Evolutionary conservation across 2,888 invertebrate genomes (phyloP), one percentile per base, ranked within the genome.

Genomic region (Eristalis tenax): DNA sequence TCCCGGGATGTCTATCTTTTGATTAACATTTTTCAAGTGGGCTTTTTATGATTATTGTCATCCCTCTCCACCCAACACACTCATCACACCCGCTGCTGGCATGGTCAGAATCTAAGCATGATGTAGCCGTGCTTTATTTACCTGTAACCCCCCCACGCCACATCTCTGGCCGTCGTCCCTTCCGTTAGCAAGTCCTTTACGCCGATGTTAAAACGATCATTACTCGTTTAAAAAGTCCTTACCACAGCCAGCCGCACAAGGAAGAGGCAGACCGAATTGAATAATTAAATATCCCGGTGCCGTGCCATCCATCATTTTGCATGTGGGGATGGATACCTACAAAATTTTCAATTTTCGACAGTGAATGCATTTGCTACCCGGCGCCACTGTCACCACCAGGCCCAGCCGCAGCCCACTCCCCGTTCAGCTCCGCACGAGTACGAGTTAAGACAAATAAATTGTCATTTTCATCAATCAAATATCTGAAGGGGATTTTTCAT

Each of bases 21-120:
- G 87, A 87, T 87, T 87, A 87, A 87, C 83, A 87, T 87, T 87
- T 50, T 87, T 83, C 87, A 87, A 87, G 83, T 87, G 83, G 87
- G 79, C 71, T 87, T 87, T 87, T 87, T 87, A 87, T 87, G 87
- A 87, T 87, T 87, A 87, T 87, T 83, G 79, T 79, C 79, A 76
- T 80, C 83, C 83, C 83, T 40, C 63, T 50, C 70, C 64, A 65
- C 64, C 68, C 68, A 23, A 26, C 15, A 64, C 50, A 18, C 50
- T 50, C 50, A 50, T 50, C 50, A 50, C 18, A 50, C 18, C 50
- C 50, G 18, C 50, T 73, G 71, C 66, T 38, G 50, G 57, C 40
- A 35, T 38, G 40, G 57, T 32, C 63, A 32, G 23, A 78, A 69
- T 83, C 28, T 74, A 68, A 73, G 18, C 38, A 38, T 13, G 50